Base-by-base conservation (phyloP, 2,888 invertebrate genomes). In the Stegophylla sp. region DNA sequence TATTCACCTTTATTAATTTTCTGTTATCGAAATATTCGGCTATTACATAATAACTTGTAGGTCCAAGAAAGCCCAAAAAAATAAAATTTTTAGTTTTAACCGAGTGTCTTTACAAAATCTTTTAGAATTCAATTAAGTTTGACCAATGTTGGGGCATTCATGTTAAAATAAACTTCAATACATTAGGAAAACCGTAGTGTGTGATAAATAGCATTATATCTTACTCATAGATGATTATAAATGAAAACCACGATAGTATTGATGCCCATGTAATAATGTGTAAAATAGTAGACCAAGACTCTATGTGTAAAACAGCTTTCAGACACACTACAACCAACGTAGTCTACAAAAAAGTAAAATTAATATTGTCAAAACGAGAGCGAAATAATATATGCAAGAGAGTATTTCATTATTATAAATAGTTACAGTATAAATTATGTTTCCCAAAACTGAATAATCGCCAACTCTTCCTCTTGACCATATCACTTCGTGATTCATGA, bases 181-280 rank as follows among this genome's bases (percentile, higher is more conserved):
- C n/a, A n/a, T n/a, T n/a, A n/a, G n/a, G n/a, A n/a, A n/a, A n/a
- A n/a, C n/a, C n/a, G 34, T 34, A 34, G 3, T 34, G 7, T 34
- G 7, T 34, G 34, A 34, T 34, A n/a, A n/a, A n/a, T n/a, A n/a
- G n/a, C n/a, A n/a, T 23, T 10, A 3, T 26, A 72, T 76, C n/a
- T 43, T 82, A 93, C 93, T 93, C 93, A 89, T 99, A 99, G 76
- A 93, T 88, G 28, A 93, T 87, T 83, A 99, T 90, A 88, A 98
- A 97, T 76, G 94, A 83, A 87, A 98, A 94, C 99, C 99, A 99
- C 83, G 95, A 88, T 67, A 89, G 88, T 84, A 99, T 94, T 82
- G 97, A 98, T 83, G 98, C 97, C 96, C 97, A 96, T 85, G 97
- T 98, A 84, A 97, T 93, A 83, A 95, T 88, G 88, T 98, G 97